Conservation (phyloP, 1,140 invertebrate genomes). For the Lasioglossum albipes region DNA sequence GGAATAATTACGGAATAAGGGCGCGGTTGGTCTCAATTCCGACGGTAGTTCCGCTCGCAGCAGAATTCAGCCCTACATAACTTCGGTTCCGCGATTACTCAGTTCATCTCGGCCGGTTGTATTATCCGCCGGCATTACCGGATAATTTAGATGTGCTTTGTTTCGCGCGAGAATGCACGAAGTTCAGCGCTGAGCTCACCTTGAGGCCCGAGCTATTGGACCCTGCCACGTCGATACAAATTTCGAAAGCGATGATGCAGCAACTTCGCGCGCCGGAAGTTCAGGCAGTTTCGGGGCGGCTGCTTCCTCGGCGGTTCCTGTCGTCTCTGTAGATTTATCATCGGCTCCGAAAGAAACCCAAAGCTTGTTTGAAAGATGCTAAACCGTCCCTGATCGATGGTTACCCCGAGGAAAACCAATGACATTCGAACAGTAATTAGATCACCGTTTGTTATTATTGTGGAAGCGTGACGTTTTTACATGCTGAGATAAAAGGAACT, state of each 20-base stretch:
- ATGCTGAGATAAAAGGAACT: too few relatives aligned
- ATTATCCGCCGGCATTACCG: background rate
- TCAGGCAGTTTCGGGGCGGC: background rate
- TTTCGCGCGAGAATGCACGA: constrained; percentile 9
- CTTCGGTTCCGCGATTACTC: constrained; percentile 3
- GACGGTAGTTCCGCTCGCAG: too few relatives aligned
- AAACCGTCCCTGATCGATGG: too few relatives aligned
- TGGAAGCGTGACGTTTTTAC: too few relatives aligned
- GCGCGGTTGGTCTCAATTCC: background rate
- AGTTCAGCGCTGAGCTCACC: constrained; percentile 22
- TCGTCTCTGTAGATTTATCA: too few relatives aligned
- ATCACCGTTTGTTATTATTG: too few relatives aligned
- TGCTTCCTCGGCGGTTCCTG: background rate
- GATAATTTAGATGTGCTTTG: constrained; percentile 9
- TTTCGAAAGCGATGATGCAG: constrained; percentile 24
- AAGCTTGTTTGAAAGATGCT: too few relatives aligned
- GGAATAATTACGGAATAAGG: too few relatives aligned
- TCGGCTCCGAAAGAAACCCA: too few relatives aligned
- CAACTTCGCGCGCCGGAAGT: background rate
- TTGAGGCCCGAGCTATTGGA: background rate
- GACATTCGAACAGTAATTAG: too few relatives aligned
- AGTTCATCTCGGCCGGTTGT: background rate
- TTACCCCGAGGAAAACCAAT: too few relatives aligned
- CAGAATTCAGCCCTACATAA: background rate
- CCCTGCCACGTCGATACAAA: constrained; percentile 12